Evolutionary conservation across 2,113 vertebrate genomes (phyloP), one percentile per base, ranked within the genome.

Genomic region (Bagarius yarrelli): DNA sequence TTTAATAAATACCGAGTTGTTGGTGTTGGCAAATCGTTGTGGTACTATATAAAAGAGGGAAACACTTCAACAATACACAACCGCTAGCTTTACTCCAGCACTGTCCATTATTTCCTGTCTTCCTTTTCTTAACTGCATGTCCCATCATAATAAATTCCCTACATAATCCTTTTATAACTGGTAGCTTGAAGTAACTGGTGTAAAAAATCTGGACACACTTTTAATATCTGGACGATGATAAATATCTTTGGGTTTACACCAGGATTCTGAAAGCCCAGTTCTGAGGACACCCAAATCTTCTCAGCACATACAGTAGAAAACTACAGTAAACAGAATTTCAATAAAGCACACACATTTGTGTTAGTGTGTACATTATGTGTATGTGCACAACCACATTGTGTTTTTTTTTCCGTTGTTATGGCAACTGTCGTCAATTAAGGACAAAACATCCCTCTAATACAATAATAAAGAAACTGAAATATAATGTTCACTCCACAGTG

Each of bases 391-490:
- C 53, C 36, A 71, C 5, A 30, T 25, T 2, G 44, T 8, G 25
- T n/a, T 8, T 66, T 2, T 83, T 86, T 90, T 81, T 69, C 88
- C 87, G 91, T 87, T 89, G 90, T 88, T 89, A 70, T 52, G 59
- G 87, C 91, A 92, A 91, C 91, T 86, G 76, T 92, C 86, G 89
- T 91, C 90, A 86, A 36, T 75, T 50, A 44, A 34, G 32, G n/a
- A 25, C 44, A 53, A 78, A 64, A 77, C 23, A 70, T 59, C 57
- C 52, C 25, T 66, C 63, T 67, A 59, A 30, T 30, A 69, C 12
- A 50, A 34, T 32, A 61, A 73, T 21, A 55, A 73, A 61, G 19
- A 25, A 73, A 52, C 61, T 8, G 18, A 25, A 47, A 57, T 76
- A 59, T 3, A 73, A 69, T 73, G 19, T 18, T 27, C 34, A 25